Base-by-base conservation (phyloP, 2,888 invertebrate genomes). In the Hirudinaria manillensis region DNA sequence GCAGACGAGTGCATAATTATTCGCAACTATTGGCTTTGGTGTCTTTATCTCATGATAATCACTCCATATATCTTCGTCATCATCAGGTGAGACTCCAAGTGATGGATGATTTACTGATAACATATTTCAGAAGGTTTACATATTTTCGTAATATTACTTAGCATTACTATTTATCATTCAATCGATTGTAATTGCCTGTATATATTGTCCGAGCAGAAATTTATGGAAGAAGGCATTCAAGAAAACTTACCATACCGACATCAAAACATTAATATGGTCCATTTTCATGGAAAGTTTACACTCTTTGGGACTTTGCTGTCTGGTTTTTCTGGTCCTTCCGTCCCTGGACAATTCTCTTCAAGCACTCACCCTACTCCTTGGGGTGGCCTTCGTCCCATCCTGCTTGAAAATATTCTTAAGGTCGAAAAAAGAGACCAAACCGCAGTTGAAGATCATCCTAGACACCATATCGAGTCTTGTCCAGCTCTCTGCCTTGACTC, bases 221-320 rank as follows among this genome's bases (percentile, higher is more conserved):
- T 53, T 77, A 32, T 77, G 74, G 74, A 53, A 61, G 32, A 67
- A 74, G 34, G n/a, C 51, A 27, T 77, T 77, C 74, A 74, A 77
- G 72, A 77, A 67, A 65, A 75, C 70, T 53, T 56, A 29, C 13
- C 24, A 24, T 7, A 73, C 76, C 27, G 45, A 45, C 3, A 32
- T 27, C 29, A 24, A 38, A 27, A 68, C 75, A 19, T 19, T 74
- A 4, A 78, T 81, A 0, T 79, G 82, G 82, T 80, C 81, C 7
- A 76, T 83, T 21, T 71, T 82, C 19, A 65, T 82, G 24, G 84
- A 84, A 74, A 75, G 79, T 2, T 76, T 83, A 19, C 83, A 84
- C 72, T 87, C 95, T 73, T 91, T 94, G 79, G 92, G 91, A 7
- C 93, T 93, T 83, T 89, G 92, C 55, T 90, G 94, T 75, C 95